Evolutionary conservation across 2,888 invertebrate genomes (phyloP).

Genomic region (Tetragonula carbonaria): DNA sequence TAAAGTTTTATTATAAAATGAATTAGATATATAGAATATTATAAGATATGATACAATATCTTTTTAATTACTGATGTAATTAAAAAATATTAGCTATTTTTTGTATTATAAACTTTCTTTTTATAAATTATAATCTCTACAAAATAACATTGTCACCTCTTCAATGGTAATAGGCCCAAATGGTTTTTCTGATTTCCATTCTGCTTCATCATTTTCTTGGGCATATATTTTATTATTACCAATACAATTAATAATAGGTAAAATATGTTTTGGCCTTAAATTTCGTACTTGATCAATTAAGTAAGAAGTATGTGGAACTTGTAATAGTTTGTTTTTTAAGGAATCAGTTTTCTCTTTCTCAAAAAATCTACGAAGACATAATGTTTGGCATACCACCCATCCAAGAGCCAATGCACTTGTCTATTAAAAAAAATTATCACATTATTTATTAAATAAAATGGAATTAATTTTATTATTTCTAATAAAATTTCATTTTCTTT

Average conservation of each 20-base stretch:
- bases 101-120: not conserved
- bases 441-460: conserved; percentile 2
- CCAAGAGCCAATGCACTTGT: conserved; percentile 87
- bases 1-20: conserved; percentile 1
- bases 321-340: conserved; percentile 67
- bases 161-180: conserved; percentile 79
- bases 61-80: not conserved
- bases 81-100: not conserved
- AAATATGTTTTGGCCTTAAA: conserved; percentile 70
- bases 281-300: conserved; percentile 69
- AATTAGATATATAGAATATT: not conserved
- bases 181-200: conserved; percentile 51
- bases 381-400: conserved; percentile 87
- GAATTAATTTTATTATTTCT: not conserved
- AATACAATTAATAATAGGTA: conserved; percentile 74
- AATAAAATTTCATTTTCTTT: too few relatives aligned
- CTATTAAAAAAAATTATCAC: conserved; percentile 82
- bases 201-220: conserved; percentile 33
- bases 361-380: conserved; percentile 80
- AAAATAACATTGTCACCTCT: conserved; percentile 79
- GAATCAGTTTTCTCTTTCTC: conserved; percentile 67
- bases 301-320: conserved; percentile 62
- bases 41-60: not conserved
- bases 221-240: conserved; percentile 44
- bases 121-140: conserved; percentile 67